These are phyloP conservation scores for Hyalella azteca DNA, from an alignment of 2,888 invertebrate species.

Conservation along the genomic window DNA sequence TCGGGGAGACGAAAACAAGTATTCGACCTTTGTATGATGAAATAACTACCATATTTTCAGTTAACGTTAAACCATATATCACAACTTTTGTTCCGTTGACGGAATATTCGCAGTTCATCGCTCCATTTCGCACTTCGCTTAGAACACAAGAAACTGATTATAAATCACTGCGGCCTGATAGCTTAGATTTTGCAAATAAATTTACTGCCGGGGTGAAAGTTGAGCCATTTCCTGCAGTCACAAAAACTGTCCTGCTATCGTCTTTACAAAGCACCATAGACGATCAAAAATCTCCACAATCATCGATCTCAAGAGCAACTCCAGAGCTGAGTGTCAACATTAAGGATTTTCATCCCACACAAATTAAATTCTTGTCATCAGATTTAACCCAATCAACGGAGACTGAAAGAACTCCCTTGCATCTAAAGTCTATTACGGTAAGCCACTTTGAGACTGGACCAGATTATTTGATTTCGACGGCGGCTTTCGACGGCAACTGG, in stretches of 20 bases:
- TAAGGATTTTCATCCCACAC: not conserved
- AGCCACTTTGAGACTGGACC: not conserved
- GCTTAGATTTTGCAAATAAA: not conserved
- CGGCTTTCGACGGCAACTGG: not conserved
- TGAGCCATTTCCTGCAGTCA: not conserved
- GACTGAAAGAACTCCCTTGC: not conserved
- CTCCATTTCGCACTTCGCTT: not conserved
- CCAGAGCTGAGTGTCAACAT: not conserved
- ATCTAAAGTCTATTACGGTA: not conserved
- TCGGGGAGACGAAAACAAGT: not conserved
- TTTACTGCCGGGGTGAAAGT: not conserved
- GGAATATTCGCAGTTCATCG: not conserved
- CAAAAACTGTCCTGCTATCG: not conserved
- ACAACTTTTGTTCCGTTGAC: not conserved
- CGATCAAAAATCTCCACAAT: not conserved
- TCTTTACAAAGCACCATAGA: not conserved
- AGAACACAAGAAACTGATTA: not conserved
- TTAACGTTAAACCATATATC: not conserved
- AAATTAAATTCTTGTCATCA: not conserved
- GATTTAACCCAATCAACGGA: not conserved
- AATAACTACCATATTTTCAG: not conserved
- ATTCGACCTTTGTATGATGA: not conserved
- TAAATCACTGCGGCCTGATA: not conserved
- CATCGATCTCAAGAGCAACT: not conserved
- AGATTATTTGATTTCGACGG: not conserved